Evolutionary conservation across 2,888 invertebrate genomes (phyloP).

Genomic region (Brenthis hecate): DNA sequence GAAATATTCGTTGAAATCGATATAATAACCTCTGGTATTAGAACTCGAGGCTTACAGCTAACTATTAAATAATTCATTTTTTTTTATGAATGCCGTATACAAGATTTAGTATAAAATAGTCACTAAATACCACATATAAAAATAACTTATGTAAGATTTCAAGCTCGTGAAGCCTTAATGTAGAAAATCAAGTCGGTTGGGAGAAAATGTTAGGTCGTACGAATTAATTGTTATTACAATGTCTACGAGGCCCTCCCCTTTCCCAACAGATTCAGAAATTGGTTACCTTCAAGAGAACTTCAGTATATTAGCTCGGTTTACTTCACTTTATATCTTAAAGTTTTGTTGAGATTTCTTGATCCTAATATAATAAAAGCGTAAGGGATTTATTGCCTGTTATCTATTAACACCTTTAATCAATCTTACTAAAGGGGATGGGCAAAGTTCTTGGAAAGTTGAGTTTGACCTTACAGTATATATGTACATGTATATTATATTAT

Average conservation of each 20-base stretch:
- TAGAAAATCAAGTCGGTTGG: conserved; percentile 15
- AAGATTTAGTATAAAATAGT: too few relatives aligned
- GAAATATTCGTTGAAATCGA: too few relatives aligned
- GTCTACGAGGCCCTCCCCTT: conserved; percentile 2
- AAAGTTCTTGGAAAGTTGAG: too few relatives aligned
- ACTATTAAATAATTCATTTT: too few relatives aligned
- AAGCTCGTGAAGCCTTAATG: conserved; percentile 13
- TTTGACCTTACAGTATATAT: too few relatives aligned
- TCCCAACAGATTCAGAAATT: conserved; percentile 15
- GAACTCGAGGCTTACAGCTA: too few relatives aligned
- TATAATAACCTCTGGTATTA: too few relatives aligned
- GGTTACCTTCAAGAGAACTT: neutral
- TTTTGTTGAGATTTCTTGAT: neutral
- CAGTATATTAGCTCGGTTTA: conserved; percentile 4
- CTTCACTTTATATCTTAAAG: neutral
- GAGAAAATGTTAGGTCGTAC: conserved; percentile 11
- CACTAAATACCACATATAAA: neutral
- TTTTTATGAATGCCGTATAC: too few relatives aligned
- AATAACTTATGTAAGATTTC: conserved; percentile 5
- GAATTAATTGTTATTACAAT: conserved; percentile 22
- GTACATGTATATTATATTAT: too few relatives aligned
- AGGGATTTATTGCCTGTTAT: neutral
- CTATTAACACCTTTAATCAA: too few relatives aligned
- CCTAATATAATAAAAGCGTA: too few relatives aligned
- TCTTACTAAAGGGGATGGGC: too few relatives aligned